Evolutionary conservation across 2,797 vertebrate genomes (phyloP), one percentile per base, ranked within the genome.

Genomic region (Diceros bicornis): DNA sequence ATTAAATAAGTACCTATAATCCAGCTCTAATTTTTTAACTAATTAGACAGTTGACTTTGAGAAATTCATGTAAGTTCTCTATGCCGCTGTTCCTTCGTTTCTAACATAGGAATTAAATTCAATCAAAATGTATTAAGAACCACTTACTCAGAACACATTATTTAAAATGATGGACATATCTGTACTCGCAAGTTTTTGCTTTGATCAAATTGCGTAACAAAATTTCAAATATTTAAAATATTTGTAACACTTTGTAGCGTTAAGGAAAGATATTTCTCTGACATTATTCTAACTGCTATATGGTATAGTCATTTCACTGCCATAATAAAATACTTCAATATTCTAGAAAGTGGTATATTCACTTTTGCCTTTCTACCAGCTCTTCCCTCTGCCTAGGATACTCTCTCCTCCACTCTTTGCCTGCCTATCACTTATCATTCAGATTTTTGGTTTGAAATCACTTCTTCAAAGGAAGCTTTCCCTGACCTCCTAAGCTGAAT

Each of bases 401-500:
- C 8, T 57, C 34, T 89, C 82, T 91, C 32, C 2, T 50, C 4
- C 4, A 74, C 2, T 41, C 21, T 57, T 47, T 74, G 20, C 52
- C 59, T 74, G 2, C 6, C 17, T 72, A 29, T 85, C 57, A 59
- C 21, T 59, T 83, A 55, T 50, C 34, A 82, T 89, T 87, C 34
- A 89, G 50, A 79, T 50, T 85, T 87, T 90, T 57, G 29, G 14
- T 86, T 32, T 94, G 50, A 62, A 96, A 66, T 21, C 8, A 64
- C 25, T 89, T 92, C 32, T 68, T 92, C 44, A 82, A 96, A 82
- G 47, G 44, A 94, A 91, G 47, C 4, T 50, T 94, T 89, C 59
- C 27, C 66, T 81, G 50, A 34, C 78, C 34, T 84, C 34, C 23
- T 84, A 77, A 69, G 32, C 32, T 81, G 61, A 91, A 75, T 62